A percentile compares a stretch with the other conserved stretches of the same genome.
phyloP scores from a whole-genome alignment of 1,140 invertebrate species.

The Parapsyche elsis region DNA sequence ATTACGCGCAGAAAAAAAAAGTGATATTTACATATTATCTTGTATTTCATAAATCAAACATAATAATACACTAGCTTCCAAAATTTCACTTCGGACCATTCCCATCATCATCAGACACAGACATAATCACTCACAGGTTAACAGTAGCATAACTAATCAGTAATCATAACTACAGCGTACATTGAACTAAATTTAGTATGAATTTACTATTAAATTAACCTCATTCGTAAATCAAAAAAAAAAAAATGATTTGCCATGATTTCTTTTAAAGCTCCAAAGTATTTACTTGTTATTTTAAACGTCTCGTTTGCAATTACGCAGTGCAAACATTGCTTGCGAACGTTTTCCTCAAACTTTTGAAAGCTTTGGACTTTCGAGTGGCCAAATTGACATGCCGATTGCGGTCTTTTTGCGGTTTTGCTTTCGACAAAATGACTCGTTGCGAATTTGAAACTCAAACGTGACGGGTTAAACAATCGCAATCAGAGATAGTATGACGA shows the following conservation, averaged over 20 bases:
- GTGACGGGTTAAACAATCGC: constrained; percentile 40
- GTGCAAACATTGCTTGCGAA: too few relatives aligned
- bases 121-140: too few relatives aligned
- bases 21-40: background rate
- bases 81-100: too few relatives aligned
- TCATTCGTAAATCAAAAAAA: background rate
- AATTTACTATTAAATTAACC: background rate
- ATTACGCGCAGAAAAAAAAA: background rate
- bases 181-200: too few relatives aligned
- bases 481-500: background rate
- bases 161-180: too few relatives aligned
- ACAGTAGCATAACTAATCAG: too few relatives aligned
- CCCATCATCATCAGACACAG: too few relatives aligned
- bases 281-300: background rate
- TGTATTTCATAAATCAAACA: background rate
- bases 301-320: background rate
- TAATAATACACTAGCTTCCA: background rate
- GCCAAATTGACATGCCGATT: constrained; percentile 23
- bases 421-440: constrained; percentile 40
- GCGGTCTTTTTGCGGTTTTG: constrained; percentile 34
- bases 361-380: background rate
- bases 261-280: background rate
- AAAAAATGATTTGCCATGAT: background rate
- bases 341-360: too few relatives aligned
- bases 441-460: constrained; percentile 22